A percentile compares a stretch with the other conserved stretches of the same genome.
phyloP scores from a whole-genome alignment of 2,113 vertebrate genomes.

The Corythoichthys intestinalis region DNA sequence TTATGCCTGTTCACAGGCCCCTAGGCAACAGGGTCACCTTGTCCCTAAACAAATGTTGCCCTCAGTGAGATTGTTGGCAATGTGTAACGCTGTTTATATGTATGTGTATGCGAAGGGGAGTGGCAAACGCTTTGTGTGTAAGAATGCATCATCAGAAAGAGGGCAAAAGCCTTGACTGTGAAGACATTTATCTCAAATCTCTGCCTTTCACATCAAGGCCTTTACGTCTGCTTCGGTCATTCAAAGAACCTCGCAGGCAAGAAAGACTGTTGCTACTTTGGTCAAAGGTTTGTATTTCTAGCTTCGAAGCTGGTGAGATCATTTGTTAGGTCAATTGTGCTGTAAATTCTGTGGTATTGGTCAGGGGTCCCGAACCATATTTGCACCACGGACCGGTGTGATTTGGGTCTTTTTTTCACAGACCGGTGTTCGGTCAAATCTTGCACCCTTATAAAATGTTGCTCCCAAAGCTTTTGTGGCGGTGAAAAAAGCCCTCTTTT shows the following conservation, averaged over 20 bases:
- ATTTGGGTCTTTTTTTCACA: too few species aligned
- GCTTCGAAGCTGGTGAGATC: slow-evolving; percentile 38
- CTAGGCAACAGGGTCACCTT: slow-evolving; percentile 76
- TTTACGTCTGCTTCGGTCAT: slow-evolving; percentile 60
- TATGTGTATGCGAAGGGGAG: slow-evolving; percentile 34
- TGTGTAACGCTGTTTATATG: slow-evolving; percentile 36
- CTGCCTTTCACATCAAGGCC: slow-evolving; percentile 67
- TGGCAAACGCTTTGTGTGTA: slow-evolving; percentile 49
- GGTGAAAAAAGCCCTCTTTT: too few species aligned
- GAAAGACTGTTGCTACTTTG: slow-evolving; percentile 32
- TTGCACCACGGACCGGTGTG: too few species aligned
- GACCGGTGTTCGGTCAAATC: too few species aligned
- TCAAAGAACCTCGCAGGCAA: slow-evolving; percentile 52
- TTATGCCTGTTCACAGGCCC: slow-evolving; percentile 76
- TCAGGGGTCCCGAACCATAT: too few species aligned
- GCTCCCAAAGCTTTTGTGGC: too few species aligned
- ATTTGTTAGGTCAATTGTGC: slow-evolving; percentile 23
- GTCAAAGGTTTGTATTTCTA: slow-evolving; percentile 45
- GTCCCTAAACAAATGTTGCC: slow-evolving; percentile 72
- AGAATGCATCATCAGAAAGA: slow-evolving; percentile 65
- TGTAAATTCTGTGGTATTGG: slow-evolving; percentile 4
- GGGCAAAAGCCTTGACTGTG: slow-evolving; percentile 67
- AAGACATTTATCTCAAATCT: slow-evolving; percentile 74
- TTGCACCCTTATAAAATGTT: too few species aligned
- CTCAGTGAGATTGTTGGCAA: slow-evolving; percentile 67